Conservation (phyloP, 2,113 vertebrate species). For the Phylloscopus whistleri region DNA sequence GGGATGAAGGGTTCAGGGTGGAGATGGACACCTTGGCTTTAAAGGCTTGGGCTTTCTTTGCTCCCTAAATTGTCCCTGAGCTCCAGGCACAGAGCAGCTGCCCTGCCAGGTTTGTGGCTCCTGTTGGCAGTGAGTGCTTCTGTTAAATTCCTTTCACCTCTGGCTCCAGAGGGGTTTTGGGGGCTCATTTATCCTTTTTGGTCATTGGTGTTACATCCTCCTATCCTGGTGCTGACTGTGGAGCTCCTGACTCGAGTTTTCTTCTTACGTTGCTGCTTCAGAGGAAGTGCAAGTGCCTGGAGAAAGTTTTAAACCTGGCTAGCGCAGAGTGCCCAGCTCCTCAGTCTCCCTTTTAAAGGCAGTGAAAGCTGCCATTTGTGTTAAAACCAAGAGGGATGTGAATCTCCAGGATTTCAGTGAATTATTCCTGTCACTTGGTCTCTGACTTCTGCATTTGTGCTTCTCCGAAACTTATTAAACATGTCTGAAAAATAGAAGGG, state of each 20-base stretch:
- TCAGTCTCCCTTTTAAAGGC: neutral
- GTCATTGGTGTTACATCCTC: neutral
- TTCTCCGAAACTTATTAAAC: neutral
- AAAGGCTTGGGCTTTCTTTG: neutral
- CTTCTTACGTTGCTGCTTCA: neutral
- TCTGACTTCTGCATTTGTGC: neutral
- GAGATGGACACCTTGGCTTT: neutral
- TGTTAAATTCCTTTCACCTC: neutral
- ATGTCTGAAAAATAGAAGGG: neutral
- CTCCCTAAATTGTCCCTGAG: neutral
- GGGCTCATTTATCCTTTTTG: neutral
- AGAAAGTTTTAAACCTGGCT: neutral
- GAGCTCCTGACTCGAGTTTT: neutral
- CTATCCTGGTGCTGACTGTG: neutral
- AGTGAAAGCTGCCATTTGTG: neutral
- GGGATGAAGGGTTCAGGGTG: neutral
- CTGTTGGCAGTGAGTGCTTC: neutral
- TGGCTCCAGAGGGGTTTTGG: neutral
- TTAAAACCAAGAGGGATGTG: neutral
- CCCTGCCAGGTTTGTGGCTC: neutral
- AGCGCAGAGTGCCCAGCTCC: neutral
- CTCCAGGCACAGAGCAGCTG: neutral
- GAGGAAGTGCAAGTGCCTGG: neutral
- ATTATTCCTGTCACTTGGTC: neutral
- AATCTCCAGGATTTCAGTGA: neutral